These are phyloP conservation scores for Sylvicapra grimmia DNA, from an alignment of 2,113 vertebrate species.

Conservation along the genomic window DNA sequence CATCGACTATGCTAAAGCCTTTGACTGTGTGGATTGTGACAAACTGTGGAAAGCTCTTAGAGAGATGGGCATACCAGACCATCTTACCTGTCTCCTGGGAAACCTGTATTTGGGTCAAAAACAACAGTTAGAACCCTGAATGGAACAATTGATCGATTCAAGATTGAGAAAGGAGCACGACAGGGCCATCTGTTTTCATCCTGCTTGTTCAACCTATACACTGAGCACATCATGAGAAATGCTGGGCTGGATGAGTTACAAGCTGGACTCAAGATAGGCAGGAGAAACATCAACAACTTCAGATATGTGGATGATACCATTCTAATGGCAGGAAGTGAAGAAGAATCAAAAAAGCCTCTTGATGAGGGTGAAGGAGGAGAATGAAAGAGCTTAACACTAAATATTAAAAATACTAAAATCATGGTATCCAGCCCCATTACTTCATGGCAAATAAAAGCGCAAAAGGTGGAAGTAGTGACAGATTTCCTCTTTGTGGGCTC, in stretches of 20 bases:
- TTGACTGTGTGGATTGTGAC: not conserved
- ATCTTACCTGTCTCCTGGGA: not conserved
- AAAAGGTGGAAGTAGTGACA: not conserved
- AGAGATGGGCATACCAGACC: not conserved
- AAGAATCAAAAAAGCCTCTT: not conserved
- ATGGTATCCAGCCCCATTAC: not conserved
- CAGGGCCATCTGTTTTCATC: not conserved
- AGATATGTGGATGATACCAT: not conserved
- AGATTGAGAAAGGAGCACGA: not conserved
- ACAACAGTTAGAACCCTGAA: not conserved
- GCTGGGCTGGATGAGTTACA: not conserved
- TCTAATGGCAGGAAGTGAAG: not conserved
- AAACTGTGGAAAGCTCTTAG: not conserved
- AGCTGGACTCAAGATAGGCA: not conserved
- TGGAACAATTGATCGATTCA: not conserved
- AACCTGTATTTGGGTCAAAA: not conserved
- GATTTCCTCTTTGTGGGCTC: not conserved
- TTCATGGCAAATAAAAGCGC: not conserved
- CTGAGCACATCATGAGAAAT: not conserved
- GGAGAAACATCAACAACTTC: not conserved
- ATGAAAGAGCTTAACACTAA: not conserved
- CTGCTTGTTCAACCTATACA: not conserved
- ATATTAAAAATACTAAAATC: not conserved
- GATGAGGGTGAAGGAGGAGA: not conserved
- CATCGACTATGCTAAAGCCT: not conserved